Conservation (phyloP, 2,113 vertebrate genomes). For the Scortum barcoo region DNA sequence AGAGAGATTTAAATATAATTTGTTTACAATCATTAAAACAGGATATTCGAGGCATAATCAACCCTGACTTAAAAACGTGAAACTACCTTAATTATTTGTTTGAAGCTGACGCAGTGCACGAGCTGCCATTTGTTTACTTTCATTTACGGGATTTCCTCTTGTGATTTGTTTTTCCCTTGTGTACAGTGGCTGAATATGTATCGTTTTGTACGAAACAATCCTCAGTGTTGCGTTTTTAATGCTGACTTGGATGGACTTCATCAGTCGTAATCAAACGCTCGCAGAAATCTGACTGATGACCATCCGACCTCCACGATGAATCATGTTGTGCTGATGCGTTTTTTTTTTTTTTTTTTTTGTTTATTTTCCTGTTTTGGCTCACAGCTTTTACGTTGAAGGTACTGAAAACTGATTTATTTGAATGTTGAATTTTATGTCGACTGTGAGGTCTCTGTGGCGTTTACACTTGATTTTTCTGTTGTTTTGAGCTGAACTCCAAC, state of each 20-base stretch:
- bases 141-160: not conserved
- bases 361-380: not conserved
- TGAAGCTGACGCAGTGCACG: conserved; percentile 7
- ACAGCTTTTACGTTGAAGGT: conserved; percentile 36
- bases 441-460: not conserved
- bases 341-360: not conserved
- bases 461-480: conserved; percentile 15
- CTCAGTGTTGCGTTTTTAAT: not conserved
- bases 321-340: not conserved
- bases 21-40: conserved; percentile 51
- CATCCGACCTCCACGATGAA: not conserved
- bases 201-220: conserved; percentile 34
- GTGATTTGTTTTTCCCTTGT: not conserved
- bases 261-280: conserved; percentile 19
- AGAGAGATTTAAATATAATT: not conserved
- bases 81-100: conserved; percentile 11
- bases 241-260: not conserved
- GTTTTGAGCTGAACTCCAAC: conserved; percentile 10
- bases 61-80: not conserved
- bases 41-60: conserved; percentile 11
- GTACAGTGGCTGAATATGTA: conserved; percentile 17
- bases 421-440: conserved; percentile 45
- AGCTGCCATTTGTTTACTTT: conserved; percentile 26
- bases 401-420: conserved; percentile 33
- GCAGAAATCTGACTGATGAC: not conserved